Percentiles rank a stretch among this genome's conserved stretches.
These are phyloP conservation scores for Periplaneta americana DNA, from an alignment of 1,140 invertebrate genomes.

Conservation along the genomic window DNA sequence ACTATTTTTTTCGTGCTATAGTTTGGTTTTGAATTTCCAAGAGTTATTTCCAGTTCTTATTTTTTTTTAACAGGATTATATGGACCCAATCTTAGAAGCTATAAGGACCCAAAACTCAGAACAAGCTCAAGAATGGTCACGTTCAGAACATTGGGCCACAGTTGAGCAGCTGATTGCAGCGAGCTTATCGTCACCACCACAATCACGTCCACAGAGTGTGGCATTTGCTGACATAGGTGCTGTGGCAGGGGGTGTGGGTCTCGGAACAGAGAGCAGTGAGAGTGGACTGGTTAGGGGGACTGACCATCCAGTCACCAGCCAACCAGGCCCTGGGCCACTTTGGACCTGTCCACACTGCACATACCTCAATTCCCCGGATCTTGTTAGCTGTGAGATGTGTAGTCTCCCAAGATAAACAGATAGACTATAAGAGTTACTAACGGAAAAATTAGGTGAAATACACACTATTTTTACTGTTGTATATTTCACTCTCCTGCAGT, in stretches of 20 bases:
- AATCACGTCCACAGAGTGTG: conserved; percentile 13
- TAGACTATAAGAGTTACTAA: background rate
- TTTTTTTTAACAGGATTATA: conserved; percentile 53
- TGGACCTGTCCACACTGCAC: conserved; percentile 95
- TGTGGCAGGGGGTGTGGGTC: conserved; percentile 4
- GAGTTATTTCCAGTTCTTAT: background rate
- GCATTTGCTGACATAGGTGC: background rate
- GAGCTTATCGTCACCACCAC: conserved; percentile 42
- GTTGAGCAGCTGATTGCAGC: conserved; percentile 79
- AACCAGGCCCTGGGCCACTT: conserved; percentile 37
- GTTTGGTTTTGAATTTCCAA: too few species aligned
- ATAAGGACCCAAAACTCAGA: conserved; percentile 62
- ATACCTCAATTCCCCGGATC: conserved; percentile 74
- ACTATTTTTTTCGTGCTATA: too few species aligned
- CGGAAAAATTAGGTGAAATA: background rate
- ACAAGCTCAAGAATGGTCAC: conserved; percentile 69
- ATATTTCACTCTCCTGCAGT: background rate
- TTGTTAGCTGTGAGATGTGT: conserved; percentile 86
- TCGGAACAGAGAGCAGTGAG: conserved; percentile 21
- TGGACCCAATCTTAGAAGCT: conserved; percentile 70
- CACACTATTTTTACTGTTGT: background rate
- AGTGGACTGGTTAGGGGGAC: conserved; percentile 14
- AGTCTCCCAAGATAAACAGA: conserved; percentile 65
- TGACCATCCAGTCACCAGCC: conserved; percentile 26
- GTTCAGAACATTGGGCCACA: conserved; percentile 80